Evolutionary conservation across 2,113 vertebrate species (phyloP).

Genomic region (Sitta europaea): DNA sequence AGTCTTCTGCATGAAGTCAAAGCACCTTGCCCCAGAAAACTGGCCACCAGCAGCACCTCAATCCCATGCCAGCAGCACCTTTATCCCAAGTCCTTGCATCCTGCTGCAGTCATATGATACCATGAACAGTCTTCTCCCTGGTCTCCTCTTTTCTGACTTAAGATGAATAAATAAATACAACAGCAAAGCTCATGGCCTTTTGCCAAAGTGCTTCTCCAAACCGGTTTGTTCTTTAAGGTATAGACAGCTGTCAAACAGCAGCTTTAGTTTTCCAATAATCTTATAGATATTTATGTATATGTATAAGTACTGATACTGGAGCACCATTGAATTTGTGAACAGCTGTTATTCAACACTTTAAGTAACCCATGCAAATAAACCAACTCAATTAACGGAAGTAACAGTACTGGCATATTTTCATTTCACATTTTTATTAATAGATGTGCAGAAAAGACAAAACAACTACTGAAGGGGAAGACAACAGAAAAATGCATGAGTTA

Average conservation of each 20-base stretch:
- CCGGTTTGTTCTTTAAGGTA: neutral
- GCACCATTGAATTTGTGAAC: neutral
- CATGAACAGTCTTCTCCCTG: neutral
- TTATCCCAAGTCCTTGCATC: neutral
- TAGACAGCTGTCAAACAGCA: neutral
- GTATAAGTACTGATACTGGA: neutral
- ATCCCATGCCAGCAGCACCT: neutral
- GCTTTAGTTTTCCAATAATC: neutral
- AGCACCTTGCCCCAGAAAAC: neutral
- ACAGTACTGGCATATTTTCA: neutral
- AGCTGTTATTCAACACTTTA: neutral
- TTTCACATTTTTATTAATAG: slow-evolving; percentile 25
- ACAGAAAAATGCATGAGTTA: slow-evolving; percentile 76
- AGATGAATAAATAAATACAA: neutral
- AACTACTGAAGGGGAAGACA: slow-evolving; percentile 71
- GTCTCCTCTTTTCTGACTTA: neutral
- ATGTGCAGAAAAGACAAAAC: slow-evolving; percentile 79
- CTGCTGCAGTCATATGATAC: neutral
- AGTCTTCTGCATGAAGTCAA: neutral
- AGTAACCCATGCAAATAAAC: neutral
- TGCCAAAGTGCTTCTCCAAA: neutral
- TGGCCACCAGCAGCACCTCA: neutral
- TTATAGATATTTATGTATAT: neutral
- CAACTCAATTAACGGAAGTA: neutral
- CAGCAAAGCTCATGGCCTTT: neutral